phyloP scores from a whole-genome alignment of 2,113 vertebrate species.

The Anguilla japonica region DNA sequence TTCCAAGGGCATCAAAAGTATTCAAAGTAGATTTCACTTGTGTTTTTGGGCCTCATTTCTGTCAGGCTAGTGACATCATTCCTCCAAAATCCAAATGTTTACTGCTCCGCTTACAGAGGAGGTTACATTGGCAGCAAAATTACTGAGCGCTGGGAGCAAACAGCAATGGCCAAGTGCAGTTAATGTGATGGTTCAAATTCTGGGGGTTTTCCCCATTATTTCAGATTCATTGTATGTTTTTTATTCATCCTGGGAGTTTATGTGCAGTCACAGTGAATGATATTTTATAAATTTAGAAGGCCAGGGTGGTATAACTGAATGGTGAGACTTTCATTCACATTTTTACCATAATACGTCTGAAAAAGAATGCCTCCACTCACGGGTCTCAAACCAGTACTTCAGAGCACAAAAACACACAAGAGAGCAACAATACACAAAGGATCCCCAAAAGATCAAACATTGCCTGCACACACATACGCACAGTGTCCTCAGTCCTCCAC shows the following conservation, averaged over 20 bases:
- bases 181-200: too few species aligned
- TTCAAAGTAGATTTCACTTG: neutral
- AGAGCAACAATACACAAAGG: neutral
- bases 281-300: too few species aligned
- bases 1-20: neutral
- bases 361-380: neutral
- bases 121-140: neutral
- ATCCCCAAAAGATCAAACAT: neutral
- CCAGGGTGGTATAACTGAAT: neutral
- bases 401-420: neutral
- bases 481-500: slow-evolving; percentile 52
- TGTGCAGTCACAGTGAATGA: too few species aligned
- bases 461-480: neutral
- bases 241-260: too few species aligned
- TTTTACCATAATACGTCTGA: neutral
- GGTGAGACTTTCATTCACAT: neutral
- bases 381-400: neutral
- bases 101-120: neutral
- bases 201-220: too few species aligned
- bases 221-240: too few species aligned
- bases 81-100: neutral
- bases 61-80: neutral
- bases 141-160: neutral
- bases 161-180: too few species aligned
- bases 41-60: neutral